Evolutionary conservation across 2,113 vertebrate genomes (phyloP).

Genomic region (Trichomycterus rosablanca): DNA sequence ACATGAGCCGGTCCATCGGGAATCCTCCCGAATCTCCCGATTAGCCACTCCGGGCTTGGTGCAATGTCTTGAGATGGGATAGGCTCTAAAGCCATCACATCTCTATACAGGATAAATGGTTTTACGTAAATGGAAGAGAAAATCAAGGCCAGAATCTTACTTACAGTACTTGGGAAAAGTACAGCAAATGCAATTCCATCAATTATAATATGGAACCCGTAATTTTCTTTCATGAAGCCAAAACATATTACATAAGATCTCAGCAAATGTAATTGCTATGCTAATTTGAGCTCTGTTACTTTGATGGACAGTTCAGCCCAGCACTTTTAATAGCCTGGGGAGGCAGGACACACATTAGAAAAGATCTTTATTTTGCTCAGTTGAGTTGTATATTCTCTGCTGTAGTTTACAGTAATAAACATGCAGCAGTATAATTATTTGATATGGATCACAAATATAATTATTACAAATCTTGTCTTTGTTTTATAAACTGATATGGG

Average conservation of each 20-base stretch:
- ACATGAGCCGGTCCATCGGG: too few species aligned
- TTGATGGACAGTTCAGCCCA: constrained; percentile 25
- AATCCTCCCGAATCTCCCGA: too few species aligned
- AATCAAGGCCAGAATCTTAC: too few species aligned
- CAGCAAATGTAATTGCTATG: constrained; percentile 21
- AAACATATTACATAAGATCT: constrained; percentile 16
- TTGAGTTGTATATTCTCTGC: constrained; percentile 7
- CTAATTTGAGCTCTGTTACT: constrained; percentile 15
- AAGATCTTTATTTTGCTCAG: constrained; percentile 4
- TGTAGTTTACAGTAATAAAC: constrained; percentile 17
- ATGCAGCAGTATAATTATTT: constrained; percentile 14
- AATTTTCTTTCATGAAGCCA: constrained; percentile 1
- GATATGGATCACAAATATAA: too few species aligned
- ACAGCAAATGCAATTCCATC: background rate
- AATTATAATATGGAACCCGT: background rate
- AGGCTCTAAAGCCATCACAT: too few species aligned
- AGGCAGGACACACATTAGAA: constrained; percentile 15
- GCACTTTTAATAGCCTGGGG: constrained; percentile 24
- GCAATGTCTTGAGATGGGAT: too few species aligned
- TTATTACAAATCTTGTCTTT: too few species aligned
- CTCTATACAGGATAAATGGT: too few species aligned
- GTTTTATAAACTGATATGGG: too few species aligned
- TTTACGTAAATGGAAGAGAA: too few species aligned
- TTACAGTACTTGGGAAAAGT: too few species aligned
- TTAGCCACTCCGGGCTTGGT: too few species aligned